Evolutionary conservation across 2,797 vertebrate genomes (phyloP).

Genomic region (Orientallactaga sibirica): DNA sequence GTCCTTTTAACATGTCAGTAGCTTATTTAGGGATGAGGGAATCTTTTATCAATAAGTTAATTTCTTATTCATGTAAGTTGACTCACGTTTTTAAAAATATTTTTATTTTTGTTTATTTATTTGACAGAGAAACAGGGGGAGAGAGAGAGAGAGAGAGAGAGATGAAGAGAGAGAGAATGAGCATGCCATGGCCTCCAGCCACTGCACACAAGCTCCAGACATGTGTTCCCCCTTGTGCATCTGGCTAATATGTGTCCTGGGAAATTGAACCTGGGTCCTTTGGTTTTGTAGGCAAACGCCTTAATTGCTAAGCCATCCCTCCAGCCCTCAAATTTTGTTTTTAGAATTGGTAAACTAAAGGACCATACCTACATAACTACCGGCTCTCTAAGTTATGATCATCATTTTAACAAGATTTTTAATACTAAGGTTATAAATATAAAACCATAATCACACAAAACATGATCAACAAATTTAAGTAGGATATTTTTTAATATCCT

Average conservation of each 20-base stretch:
- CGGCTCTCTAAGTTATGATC: not conserved
- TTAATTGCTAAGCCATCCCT: too few species aligned
- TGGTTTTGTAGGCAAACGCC: too few species aligned
- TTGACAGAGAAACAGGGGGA: too few species aligned
- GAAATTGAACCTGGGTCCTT: too few species aligned
- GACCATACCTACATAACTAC: not conserved
- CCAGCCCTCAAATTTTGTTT: not conserved
- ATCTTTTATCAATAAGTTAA: not conserved
- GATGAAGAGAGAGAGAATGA: too few species aligned
- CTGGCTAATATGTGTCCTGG: too few species aligned
- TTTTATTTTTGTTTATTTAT: too few species aligned
- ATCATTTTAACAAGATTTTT: not conserved
- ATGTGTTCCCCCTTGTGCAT: too few species aligned
- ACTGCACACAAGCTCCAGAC: too few species aligned
- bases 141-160: too few species aligned
- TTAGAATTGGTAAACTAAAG: conserved; percentile 7
- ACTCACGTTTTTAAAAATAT: not conserved
- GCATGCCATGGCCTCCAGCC: too few species aligned
- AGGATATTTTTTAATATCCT: not conserved
- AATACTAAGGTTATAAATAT: conserved; percentile 14
- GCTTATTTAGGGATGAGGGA: conserved; percentile 13
- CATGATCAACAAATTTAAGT: not conserved
- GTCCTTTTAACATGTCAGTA: not conserved
- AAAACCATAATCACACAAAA: not conserved
- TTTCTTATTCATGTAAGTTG: not conserved